A percentile compares a stretch with the other conserved stretches of the same genome.
phyloP scores from a whole-genome alignment of 1,140 invertebrate genomes.

The Penaeus indicus region DNA sequence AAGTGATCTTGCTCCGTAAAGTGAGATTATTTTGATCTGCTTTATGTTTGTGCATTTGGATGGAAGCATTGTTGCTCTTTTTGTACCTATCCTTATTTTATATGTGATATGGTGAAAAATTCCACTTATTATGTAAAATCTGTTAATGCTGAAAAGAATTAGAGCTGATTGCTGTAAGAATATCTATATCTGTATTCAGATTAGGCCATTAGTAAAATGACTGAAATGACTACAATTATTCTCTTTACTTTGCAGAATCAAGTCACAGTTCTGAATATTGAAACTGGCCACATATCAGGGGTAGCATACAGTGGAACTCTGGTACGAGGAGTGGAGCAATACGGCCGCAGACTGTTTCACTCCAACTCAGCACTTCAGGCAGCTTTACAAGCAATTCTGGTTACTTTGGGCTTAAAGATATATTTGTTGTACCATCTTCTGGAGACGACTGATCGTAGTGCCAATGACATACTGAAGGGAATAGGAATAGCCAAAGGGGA shows the following conservation, averaged over 20 bases:
- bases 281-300: slow-evolving; percentile 59
- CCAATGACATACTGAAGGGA: slow-evolving; percentile 53
- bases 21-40: no score
- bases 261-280: slow-evolving; percentile 61
- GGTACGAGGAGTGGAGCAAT: slow-evolving; percentile 53
- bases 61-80: no score
- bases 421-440: slow-evolving; percentile 53
- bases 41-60: no score
- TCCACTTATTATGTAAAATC: no score
- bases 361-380: slow-evolving; percentile 53
- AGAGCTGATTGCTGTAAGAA: no score
- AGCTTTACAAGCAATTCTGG: slow-evolving; percentile 46
- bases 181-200: background rate
- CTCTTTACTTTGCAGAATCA: slow-evolving; percentile 52
- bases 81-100: no score
- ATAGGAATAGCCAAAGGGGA: slow-evolving; percentile 57
- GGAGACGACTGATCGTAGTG: slow-evolving; percentile 39
- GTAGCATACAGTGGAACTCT: slow-evolving; percentile 61
- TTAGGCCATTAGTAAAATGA: background rate
- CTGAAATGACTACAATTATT: background rate
- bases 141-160: no score
- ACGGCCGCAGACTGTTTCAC: slow-evolving; percentile 48
- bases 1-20: no score
- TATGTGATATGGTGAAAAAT: no score
- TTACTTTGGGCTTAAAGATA: slow-evolving; percentile 52